phyloP scores from a whole-genome alignment of 2,113 vertebrate species.

The Procavia capensis region DNA sequence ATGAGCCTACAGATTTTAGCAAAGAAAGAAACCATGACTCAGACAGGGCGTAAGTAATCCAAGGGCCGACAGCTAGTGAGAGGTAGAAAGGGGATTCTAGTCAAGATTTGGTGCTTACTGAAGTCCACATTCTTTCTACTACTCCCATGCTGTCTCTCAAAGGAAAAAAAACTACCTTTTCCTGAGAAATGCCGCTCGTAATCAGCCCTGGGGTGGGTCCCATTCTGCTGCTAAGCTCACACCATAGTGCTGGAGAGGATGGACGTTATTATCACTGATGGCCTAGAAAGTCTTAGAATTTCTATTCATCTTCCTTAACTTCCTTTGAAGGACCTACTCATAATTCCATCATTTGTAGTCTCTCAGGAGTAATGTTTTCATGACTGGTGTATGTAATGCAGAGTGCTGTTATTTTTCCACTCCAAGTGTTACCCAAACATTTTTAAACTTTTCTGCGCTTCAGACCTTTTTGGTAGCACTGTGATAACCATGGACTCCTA shows the following conservation, averaged over 20 bases:
- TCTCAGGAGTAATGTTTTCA: not conserved
- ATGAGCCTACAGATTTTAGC: not conserved
- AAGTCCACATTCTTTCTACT: not conserved
- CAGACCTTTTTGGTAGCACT: not conserved
- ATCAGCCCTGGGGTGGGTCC: accelerated
- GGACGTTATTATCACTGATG: not conserved
- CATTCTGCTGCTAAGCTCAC: not conserved
- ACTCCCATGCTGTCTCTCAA: not conserved
- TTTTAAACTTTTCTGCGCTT: not conserved
- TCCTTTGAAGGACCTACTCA: not conserved
- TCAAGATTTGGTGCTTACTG: not conserved
- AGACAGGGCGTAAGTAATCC: not conserved
- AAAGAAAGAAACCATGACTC: not conserved
- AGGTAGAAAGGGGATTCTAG: not conserved
- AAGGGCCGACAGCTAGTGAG: conserved; percentile 32
- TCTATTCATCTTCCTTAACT: not conserved
- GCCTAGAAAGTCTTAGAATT: not conserved
- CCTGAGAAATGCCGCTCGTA: not conserved
- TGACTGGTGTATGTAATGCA: not conserved
- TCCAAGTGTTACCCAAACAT: not conserved
- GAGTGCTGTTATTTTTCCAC: not conserved
- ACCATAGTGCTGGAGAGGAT: accelerated
- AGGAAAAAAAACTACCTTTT: not conserved
- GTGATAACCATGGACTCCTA: not conserved
- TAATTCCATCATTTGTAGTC: not conserved